phyloP scores from a whole-genome alignment of 53 echinoderm and acorn worm genomes.

The Echinometra lucunter region DNA sequence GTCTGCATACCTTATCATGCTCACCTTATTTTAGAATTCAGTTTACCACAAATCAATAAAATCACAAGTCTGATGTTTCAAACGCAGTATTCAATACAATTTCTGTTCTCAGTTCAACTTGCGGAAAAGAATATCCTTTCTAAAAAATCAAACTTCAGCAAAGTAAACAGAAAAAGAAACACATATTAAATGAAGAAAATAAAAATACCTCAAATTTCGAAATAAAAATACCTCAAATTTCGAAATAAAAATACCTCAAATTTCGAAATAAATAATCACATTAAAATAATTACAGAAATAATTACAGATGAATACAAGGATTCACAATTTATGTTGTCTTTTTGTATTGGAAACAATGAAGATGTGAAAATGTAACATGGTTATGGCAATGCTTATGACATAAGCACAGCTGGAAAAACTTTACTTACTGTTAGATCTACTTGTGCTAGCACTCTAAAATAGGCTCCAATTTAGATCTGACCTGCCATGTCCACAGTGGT shows the following conservation, averaged over 20 bases:
- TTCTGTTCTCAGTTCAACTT: too few species aligned
- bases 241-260: too few species aligned
- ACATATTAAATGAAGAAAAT: not conserved
- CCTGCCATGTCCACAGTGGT: not conserved
- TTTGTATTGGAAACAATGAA: not conserved
- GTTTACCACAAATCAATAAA: too few species aligned
- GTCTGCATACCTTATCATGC: too few species aligned
- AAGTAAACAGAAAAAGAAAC: not conserved
- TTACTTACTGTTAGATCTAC: not conserved
- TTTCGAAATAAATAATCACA: too few species aligned
- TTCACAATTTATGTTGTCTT: not conserved
- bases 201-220: too few species aligned
- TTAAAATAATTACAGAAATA: not conserved
- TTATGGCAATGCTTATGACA: not conserved
- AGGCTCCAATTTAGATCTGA: not conserved
- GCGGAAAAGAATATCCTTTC: not conserved
- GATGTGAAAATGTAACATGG: not conserved
- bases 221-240: too few species aligned
- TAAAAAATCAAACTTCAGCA: not conserved
- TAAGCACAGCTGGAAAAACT: not conserved
- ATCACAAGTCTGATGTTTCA: not conserved
- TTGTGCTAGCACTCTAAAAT: not conserved
- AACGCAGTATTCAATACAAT: not conserved
- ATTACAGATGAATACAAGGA: not conserved
- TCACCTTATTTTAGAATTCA: too few species aligned